Base-by-base conservation (phyloP, 2,888 invertebrate genomes). In the Chymomyza fuscimana region DNA sequence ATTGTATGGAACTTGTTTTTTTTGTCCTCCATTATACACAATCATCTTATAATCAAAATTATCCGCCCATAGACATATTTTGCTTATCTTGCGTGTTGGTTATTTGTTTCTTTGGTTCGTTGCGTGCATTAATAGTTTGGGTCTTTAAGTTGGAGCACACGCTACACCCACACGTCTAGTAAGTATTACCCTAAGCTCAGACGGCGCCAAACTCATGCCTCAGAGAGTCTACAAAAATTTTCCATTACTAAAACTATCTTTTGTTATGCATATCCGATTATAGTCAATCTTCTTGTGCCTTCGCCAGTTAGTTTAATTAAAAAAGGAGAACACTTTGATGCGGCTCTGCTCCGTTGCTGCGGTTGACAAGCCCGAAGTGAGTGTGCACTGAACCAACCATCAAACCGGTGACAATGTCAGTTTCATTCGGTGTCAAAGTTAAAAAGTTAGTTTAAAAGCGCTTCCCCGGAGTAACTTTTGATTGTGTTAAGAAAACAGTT, bases 261-360 rank as follows among this genome's bases (percentile, higher is more conserved):
- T 63, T 63, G 62, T 67, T 54, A 56, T 59, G 32, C 32, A 46
- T 65, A 64, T 51, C 40, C 52, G 60, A 62, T 64, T 46, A 46
- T 54, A 54, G 54, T 19, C 16, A 58, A 58, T 19, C 58, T 69
- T 72, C 63, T 56, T 69, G 68, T 76, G 77, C 73, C 77, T 66
- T 25, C 71, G 78, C 69, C 22, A 76, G 76, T 76, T 81, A 76
- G 74, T 75, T 76, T 79, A 85, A 85, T 83, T 82, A 79, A 82
- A 58, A 58, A 79, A 70, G 71, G 72, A 71, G 16, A 32, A 32
- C 82, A 79, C 73, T 82, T 74, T 74, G 16, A 16, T 22, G 16
- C 1, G 7, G 32, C 32, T 32, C 52, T 29, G 65, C 70, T 74
- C 68, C 52, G 70, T 74, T 78, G 59, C 68, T 65, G 67, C 50